A percentile compares a stretch with the other conserved stretches of the same genome.
These are phyloP conservation scores for Psittacula cyanocephala DNA, from an alignment of 2,113 vertebrate species.

Conservation along the genomic window DNA sequence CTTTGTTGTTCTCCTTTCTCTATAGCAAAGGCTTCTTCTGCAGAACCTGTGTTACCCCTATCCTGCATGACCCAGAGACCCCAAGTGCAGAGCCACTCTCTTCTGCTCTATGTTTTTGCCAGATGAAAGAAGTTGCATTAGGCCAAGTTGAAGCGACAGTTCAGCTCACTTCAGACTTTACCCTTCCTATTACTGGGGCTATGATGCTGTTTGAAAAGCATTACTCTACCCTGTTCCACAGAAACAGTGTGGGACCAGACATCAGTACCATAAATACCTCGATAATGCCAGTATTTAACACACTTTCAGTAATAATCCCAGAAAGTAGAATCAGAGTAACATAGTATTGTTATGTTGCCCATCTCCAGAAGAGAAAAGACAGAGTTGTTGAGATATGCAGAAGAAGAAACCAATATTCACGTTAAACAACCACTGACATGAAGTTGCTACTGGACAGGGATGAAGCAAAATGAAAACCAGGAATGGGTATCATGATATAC, in stretches of 20 bases:
- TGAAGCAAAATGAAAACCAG: neutral
- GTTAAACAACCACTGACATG: neutral
- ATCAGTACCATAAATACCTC: neutral
- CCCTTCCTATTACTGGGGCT: neutral
- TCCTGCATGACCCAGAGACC: neutral
- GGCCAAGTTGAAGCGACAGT: neutral
- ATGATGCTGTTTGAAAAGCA: neutral
- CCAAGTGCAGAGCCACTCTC: neutral
- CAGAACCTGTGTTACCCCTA: neutral
- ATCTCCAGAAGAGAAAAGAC: neutral
- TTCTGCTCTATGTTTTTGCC: neutral
- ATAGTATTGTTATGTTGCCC: neutral
- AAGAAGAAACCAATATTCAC: neutral
- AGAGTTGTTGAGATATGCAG: neutral
- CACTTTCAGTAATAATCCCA: accelerated
- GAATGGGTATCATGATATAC: neutral
- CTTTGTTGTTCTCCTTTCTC: neutral
- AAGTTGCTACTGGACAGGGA: neutral
- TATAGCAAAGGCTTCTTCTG: neutral
- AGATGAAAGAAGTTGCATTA: neutral
- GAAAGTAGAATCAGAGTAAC: neutral
- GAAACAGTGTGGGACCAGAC: neutral
- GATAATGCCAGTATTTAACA: neutral
- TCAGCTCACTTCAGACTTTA: neutral
- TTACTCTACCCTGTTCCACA: neutral